Percentiles rank a stretch among this genome's conserved stretches.
Conservation (phyloP, 2,797 vertebrate genomes). For the Micrastur ruficollis region DNA sequence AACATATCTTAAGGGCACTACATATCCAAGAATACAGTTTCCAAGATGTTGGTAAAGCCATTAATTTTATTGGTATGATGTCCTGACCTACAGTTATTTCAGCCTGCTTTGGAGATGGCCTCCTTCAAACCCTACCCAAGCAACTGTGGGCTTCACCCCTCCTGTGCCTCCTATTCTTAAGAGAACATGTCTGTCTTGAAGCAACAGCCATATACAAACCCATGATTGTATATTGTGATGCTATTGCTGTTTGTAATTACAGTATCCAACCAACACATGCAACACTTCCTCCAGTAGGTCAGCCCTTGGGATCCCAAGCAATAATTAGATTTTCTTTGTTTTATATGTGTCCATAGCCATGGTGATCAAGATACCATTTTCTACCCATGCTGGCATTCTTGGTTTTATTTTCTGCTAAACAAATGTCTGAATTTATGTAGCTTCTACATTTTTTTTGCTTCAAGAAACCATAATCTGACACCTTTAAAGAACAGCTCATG, state of each 20-base stretch:
- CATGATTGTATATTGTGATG: not conserved
- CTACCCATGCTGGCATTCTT: not conserved
- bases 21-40: not conserved
- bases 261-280: not conserved
- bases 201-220: not conserved
- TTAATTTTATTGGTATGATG: not conserved
- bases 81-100: not conserved
- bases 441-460: not conserved
- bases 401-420: not conserved
- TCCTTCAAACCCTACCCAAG: not conserved
- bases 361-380: not conserved
- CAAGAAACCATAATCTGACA: not conserved
- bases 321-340: not conserved
- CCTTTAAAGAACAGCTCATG: not conserved
- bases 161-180: not conserved
- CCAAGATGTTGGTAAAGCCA: not conserved
- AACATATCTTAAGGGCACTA: not conserved
- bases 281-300: not conserved
- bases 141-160: not conserved
- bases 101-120: not conserved
- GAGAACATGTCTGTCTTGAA: not conserved
- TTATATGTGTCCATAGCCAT: not conserved
- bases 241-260: not conserved
- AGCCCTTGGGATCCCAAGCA: not conserved
- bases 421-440: not conserved